Base-by-base conservation (phyloP, 2,888 invertebrate genomes). In the Thereva nobilitata region DNA sequence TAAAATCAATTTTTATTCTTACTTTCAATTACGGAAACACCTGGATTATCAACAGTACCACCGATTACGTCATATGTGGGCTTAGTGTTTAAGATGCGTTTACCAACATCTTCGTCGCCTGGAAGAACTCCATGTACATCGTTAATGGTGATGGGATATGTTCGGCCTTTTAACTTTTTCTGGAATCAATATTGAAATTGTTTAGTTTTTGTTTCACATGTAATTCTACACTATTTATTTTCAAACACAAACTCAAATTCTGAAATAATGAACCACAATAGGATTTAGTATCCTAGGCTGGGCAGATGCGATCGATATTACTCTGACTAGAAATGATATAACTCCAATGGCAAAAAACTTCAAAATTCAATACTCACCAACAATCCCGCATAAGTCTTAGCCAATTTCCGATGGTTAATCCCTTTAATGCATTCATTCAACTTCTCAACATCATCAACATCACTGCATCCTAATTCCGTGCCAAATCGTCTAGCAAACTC, bases 301-400 rank as follows among this genome's bases (percentile, higher is more conserved):
- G n/a, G n/a, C n/a, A n/a, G n/a, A n/a, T n/a, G n/a, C n/a, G n/a
- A n/a, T n/a, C n/a, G n/a, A n/a, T n/a, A n/a, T n/a, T n/a, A n/a
- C n/a, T n/a, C n/a, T n/a, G n/a, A n/a, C n/a, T n/a, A n/a, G n/a
- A n/a, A n/a, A n/a, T n/a, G n/a, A n/a, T n/a, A n/a, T n/a, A n/a
- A n/a, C n/a, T n/a, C n/a, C n/a, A n/a, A n/a, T n/a, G n/a, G n/a
- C n/a, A n/a, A n/a, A n/a, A n/a, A n/a, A n/a, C n/a, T n/a, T n/a
- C n/a, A n/a, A n/a, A n/a, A n/a, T n/a, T n/a, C n/a, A n/a, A n/a
- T n/a, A n/a, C n/a, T n/a, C n/a, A 57, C 57, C 57, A 6, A 34
- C n/a, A 57, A 2, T 2, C n/a, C 4, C 1, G 6, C 35, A 57
- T 45, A 45, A 12, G 77, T 77, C 54, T 70, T 56, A 9, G 76